A percentile compares a stretch with the other conserved stretches of the same genome.
Evolutionary conservation across 1,140 invertebrate genomes (phyloP).

Genomic region (Aricia agestis): DNA sequence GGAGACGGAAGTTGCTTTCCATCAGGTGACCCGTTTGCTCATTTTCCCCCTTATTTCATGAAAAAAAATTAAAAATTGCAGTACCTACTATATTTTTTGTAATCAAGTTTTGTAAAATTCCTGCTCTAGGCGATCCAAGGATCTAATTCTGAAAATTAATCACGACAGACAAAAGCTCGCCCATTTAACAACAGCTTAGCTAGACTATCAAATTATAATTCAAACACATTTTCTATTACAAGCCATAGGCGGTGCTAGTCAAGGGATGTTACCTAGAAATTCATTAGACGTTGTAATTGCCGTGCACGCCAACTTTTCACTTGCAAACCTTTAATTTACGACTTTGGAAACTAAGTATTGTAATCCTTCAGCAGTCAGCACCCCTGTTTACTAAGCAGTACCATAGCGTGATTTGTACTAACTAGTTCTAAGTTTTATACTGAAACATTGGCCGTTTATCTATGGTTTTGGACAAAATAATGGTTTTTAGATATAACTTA

Average conservation of each 20-base stretch:
- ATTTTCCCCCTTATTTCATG: too few relatives aligned
- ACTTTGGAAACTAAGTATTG: conserved; percentile 20
- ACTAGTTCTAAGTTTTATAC: not conserved
- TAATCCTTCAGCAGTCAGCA: conserved; percentile 17
- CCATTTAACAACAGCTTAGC: not conserved
- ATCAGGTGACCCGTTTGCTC: too few relatives aligned
- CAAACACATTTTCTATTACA: not conserved
- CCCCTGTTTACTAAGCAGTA: not conserved
- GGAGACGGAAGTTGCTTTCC: too few relatives aligned
- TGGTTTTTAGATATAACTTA: too few relatives aligned
- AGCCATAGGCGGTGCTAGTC: not conserved
- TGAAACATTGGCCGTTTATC: not conserved
- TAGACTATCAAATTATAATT: not conserved
- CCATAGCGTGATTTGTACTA: conserved; percentile 16
- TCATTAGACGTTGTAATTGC: conserved; percentile 19
- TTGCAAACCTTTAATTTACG: conserved; percentile 30
- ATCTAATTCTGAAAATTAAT: too few relatives aligned
- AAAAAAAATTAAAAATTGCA: too few relatives aligned
- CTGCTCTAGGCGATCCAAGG: too few relatives aligned
- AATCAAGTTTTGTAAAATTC: too few relatives aligned
- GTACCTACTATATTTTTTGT: too few relatives aligned
- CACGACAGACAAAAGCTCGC: not conserved
- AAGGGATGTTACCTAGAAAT: not conserved
- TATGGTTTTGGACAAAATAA: not conserved
- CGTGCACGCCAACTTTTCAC: conserved; percentile 28